Percentiles rank a stretch among this genome's conserved stretches.
Conservation (phyloP, 2,113 vertebrate genomes). For the Brachyhypopomus gauderio region DNA sequence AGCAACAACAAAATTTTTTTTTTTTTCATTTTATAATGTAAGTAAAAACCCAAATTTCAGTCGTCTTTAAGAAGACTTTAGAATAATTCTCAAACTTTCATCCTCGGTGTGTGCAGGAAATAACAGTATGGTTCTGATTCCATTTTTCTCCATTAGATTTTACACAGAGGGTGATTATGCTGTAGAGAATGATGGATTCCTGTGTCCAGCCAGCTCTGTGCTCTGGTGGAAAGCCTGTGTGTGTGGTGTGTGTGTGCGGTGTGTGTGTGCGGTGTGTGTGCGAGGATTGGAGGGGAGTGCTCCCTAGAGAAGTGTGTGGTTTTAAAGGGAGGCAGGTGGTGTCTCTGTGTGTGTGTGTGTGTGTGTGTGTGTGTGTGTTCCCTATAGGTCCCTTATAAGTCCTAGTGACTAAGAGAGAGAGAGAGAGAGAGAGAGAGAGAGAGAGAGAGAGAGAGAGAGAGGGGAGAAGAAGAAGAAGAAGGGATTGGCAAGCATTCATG, state of each 20-base stretch:
- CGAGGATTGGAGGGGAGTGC: constrained; percentile 13
- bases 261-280: constrained; percentile 16
- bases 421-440: not conserved
- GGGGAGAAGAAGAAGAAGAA: constrained; percentile 3
- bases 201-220: constrained; percentile 38
- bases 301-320: constrained; percentile 48
- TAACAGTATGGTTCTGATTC: constrained; percentile 47
- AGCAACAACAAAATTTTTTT: too few species aligned
- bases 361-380: constrained; percentile 41
- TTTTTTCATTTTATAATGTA: not conserved
- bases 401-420: constrained; percentile 30
- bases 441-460: constrained; percentile 6
- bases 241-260: constrained; percentile 33
- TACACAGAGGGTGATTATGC: constrained; percentile 50
- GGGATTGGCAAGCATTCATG: constrained; percentile 64
- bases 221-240: constrained; percentile 47
- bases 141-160: constrained; percentile 54
- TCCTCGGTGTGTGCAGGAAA: constrained; percentile 28
- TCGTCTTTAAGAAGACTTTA: constrained; percentile 27
- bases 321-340: constrained; percentile 47
- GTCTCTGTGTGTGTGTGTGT: constrained; percentile 20
- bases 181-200: constrained; percentile 53
- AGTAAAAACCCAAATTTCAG: not conserved
- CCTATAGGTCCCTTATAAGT: constrained; percentile 38
- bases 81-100: constrained; percentile 15